Conservation (phyloP, 2,113 vertebrate species). For the Apeltes quadracus region DNA sequence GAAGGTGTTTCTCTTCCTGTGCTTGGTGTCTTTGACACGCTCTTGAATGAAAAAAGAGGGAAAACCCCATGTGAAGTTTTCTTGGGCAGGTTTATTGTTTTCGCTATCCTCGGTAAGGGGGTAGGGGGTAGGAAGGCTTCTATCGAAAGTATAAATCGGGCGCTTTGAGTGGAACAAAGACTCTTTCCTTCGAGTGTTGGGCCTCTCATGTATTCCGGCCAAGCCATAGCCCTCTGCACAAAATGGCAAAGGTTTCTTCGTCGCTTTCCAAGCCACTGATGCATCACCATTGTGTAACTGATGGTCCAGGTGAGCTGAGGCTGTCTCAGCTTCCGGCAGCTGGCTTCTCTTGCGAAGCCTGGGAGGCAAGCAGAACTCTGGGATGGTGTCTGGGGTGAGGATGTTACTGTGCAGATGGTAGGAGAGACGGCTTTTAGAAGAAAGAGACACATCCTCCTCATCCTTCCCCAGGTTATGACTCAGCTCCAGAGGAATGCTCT, state of each 20-base stretch:
- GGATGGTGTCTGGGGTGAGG: slow-evolving; percentile 82
- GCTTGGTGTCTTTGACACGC: slow-evolving; percentile 55
- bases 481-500: slow-evolving; percentile 66
- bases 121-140: slow-evolving; percentile 21
- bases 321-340: slow-evolving; percentile 21
- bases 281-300: slow-evolving; percentile 12
- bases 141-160: slow-evolving; percentile 65
- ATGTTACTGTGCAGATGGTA: slow-evolving; percentile 74
- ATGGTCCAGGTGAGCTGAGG: background rate
- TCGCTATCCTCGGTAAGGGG: slow-evolving; percentile 20
- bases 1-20: slow-evolving; percentile 67
- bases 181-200: slow-evolving; percentile 81
- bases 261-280: background rate
- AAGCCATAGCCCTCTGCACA: slow-evolving; percentile 71
- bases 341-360: slow-evolving; percentile 59
- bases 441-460: slow-evolving; percentile 53
- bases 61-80: slow-evolving; percentile 33
- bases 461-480: slow-evolving; percentile 49
- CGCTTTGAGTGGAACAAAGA: slow-evolving; percentile 77
- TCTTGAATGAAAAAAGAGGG: slow-evolving; percentile 47
- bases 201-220: slow-evolving; percentile 75
- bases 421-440: slow-evolving; percentile 56
- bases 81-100: slow-evolving; percentile 28
- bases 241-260: slow-evolving; percentile 57
- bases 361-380: slow-evolving; percentile 82